Evolutionary conservation across 2,113 vertebrate genomes (phyloP).

Genomic region (Thryonomys swinderianus): DNA sequence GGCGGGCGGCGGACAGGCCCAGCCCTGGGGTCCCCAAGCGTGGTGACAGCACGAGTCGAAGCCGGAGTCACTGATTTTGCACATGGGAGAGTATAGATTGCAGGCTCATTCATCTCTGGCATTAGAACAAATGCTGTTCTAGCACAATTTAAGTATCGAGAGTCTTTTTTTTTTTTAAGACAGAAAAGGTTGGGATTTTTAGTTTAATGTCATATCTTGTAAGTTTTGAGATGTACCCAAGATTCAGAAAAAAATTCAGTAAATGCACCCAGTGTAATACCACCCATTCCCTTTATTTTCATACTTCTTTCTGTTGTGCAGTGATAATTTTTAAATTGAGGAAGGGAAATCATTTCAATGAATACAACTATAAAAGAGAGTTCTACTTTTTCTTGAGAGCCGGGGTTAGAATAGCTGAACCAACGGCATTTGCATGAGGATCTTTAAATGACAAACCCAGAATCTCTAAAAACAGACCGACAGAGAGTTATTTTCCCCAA

Average conservation of each 20-base stretch:
- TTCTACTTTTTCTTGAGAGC: constrained; percentile 2
- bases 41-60: constrained; percentile 74
- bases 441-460: constrained; percentile 60
- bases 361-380: constrained; percentile 65
- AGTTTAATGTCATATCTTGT: constrained; percentile 81
- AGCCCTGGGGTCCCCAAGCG: background rate
- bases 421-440: constrained; percentile 53
- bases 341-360: constrained; percentile 61
- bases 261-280: constrained; percentile 69
- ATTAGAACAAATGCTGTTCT: constrained; percentile 81
- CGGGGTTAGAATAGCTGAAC: background rate
- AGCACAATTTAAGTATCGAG: constrained; percentile 85
- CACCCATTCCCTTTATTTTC: constrained; percentile 78
- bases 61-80: constrained; percentile 86
- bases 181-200: constrained; percentile 81
- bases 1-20: background rate
- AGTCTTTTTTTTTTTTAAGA: constrained; percentile 70
- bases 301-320: constrained; percentile 83
- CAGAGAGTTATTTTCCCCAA: constrained; percentile 86
- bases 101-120: constrained; percentile 75
- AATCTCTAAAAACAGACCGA: constrained; percentile 50
- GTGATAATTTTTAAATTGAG: constrained; percentile 75
- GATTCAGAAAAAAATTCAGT: constrained; percentile 83
- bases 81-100: constrained; percentile 77
- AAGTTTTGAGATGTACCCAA: constrained; percentile 82